These are phyloP conservation scores for Pollenia angustigena DNA, from an alignment of 2,888 invertebrate genomes.

Conservation along the genomic window DNA sequence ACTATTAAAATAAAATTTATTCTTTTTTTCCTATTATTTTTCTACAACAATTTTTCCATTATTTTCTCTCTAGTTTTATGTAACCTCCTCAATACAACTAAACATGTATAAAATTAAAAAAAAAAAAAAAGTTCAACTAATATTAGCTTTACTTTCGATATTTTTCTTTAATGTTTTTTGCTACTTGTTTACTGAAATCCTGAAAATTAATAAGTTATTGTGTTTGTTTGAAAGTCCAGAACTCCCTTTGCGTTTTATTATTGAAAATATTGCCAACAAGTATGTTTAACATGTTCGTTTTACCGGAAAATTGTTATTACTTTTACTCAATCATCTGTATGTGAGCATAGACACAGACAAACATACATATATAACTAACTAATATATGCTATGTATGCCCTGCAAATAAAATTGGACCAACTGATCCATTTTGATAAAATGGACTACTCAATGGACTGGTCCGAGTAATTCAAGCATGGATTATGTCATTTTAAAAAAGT, in stretches of 20 bases:
- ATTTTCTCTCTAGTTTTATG: background rate
- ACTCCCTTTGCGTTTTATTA: slow-evolving; percentile 44
- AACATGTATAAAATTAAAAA: background rate
- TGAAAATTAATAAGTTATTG: slow-evolving; percentile 67
- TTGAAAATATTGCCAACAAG: slow-evolving; percentile 53
- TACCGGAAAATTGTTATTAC: slow-evolving; percentile 73
- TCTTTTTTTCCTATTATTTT: background rate
- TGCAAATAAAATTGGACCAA: too few relatives aligned
- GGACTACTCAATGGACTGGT: too few relatives aligned
- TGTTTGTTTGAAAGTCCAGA: slow-evolving; percentile 60
- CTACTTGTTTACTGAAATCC: slow-evolving; percentile 31
- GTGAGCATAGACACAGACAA: background rate
- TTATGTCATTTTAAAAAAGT: too few relatives aligned
- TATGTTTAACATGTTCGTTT: slow-evolving; percentile 66
- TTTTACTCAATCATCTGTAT: slow-evolving; percentile 70
- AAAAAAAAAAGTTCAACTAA: background rate
- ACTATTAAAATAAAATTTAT: slow-evolving; percentile 7
- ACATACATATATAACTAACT: background rate
- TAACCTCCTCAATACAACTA: background rate
- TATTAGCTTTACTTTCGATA: background rate
- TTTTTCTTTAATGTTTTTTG: background rate
- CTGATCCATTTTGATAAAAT: too few relatives aligned
- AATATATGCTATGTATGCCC: too few relatives aligned
- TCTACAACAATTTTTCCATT: background rate
- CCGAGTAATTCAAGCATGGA: too few relatives aligned